phyloP scores from a whole-genome alignment of 2,113 vertebrate species.

The Cephalopterus ornatus region DNA sequence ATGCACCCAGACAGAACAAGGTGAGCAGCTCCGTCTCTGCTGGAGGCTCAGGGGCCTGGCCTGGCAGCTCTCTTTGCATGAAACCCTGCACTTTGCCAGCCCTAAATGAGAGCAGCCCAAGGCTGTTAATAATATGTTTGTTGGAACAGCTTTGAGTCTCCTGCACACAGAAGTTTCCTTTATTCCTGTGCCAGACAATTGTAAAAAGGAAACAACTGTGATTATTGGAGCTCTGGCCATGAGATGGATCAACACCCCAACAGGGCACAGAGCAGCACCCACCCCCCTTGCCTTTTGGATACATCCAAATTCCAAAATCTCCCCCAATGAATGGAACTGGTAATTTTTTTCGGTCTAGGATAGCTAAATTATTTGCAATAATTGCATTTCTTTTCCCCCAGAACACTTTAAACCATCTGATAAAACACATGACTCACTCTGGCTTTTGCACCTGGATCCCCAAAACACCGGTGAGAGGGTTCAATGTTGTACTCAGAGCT shows the following conservation, averaged over 20 bases:
- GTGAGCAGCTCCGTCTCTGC: neutral
- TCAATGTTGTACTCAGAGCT: neutral
- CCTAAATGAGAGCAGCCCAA: neutral
- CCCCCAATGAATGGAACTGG: neutral
- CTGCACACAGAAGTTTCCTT: neutral
- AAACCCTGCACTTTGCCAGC: neutral
- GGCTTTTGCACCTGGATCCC: neutral
- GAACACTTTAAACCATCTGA: neutral
- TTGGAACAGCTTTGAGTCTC: neutral
- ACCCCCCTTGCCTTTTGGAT: neutral
- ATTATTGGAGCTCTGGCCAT: neutral
- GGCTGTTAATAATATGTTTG: neutral
- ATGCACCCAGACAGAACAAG: neutral
- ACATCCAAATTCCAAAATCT: neutral
- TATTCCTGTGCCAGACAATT: neutral
- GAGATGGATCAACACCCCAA: neutral
- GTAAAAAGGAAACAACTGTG: conserved; percentile 15
- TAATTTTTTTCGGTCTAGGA: neutral
- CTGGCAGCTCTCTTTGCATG: neutral
- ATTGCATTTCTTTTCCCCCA: neutral
- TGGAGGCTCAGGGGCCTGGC: neutral
- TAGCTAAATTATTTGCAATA: neutral
- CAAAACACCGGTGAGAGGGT: neutral
- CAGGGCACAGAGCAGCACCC: neutral
- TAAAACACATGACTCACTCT: neutral